These are phyloP conservation scores for Nannoperca obscura DNA, from an alignment of 2,797 vertebrate species.

Conservation along the genomic window DNA sequence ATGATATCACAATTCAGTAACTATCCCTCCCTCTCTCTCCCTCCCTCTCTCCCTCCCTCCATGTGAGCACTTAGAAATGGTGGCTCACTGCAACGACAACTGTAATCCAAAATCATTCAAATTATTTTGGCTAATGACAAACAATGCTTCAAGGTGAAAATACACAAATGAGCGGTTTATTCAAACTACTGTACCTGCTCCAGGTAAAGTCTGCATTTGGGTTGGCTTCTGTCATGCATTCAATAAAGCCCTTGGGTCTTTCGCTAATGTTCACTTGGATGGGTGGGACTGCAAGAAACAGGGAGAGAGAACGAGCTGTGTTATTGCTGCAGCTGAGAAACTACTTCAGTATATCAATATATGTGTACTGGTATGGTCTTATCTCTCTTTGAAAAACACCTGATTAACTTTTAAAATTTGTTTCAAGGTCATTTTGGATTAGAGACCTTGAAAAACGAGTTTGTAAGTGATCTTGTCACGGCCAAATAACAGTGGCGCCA, in stretches of 20 bases:
- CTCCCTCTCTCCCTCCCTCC: too few species aligned
- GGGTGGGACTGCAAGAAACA: constrained; percentile 62
- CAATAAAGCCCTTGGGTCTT: constrained; percentile 2
- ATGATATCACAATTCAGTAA: too few species aligned
- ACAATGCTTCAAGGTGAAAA: not conserved
- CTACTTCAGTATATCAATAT: not conserved
- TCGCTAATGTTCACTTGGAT: constrained; percentile 16
- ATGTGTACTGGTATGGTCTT: not conserved
- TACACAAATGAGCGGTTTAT: not conserved
- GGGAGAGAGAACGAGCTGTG: not conserved
- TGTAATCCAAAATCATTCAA: not conserved
- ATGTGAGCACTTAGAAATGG: not conserved
- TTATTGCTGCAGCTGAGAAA: not conserved
- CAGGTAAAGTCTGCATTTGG: constrained; percentile 63
- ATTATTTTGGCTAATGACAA: not conserved
- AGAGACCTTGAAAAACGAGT: not conserved
- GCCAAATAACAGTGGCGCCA: not conserved
- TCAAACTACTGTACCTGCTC: constrained; percentile 64
- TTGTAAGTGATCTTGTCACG: too few species aligned
- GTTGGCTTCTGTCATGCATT: constrained; percentile 64
- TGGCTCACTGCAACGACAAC: not conserved
- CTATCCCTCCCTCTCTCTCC: too few species aligned
- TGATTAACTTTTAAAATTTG: not conserved
- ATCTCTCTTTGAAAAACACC: not conserved
- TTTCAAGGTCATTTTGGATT: not conserved